These are phyloP conservation scores for Bombus impatiens DNA, from an alignment of 1,140 invertebrate genomes.

Conservation along the genomic window DNA sequence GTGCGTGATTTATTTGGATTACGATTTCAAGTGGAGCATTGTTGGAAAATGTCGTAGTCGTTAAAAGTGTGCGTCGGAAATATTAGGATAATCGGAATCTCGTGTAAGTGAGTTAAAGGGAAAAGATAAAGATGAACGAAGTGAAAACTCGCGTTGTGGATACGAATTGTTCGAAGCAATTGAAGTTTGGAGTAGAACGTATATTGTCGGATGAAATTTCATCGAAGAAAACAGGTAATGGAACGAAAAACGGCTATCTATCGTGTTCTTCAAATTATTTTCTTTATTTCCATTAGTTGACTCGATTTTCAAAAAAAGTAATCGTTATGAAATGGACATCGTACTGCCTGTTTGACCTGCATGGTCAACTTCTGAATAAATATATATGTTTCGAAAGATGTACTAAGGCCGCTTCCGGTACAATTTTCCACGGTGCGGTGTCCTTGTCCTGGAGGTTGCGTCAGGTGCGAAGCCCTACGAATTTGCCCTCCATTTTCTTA, in stretches of 20 bases:
- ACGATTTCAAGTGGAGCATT: background rate
- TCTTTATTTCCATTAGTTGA: background rate
- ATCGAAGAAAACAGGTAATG: conserved; percentile 66
- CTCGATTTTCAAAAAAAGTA: background rate
- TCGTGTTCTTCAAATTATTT: background rate
- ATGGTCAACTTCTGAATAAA: conserved; percentile 8
- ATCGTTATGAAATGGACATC: background rate
- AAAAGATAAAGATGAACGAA: conserved; percentile 43
- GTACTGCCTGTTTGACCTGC: no score
- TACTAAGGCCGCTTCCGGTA: conserved; percentile 54
- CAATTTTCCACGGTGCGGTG: conserved; percentile 58
- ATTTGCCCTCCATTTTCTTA: conserved; percentile 56
- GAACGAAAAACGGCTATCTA: background rate
- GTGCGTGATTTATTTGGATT: background rate
- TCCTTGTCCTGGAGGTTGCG: conserved; percentile 66
- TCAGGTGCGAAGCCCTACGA: conserved; percentile 61
- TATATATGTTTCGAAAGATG: conserved; percentile 39
- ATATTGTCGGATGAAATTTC: conserved; percentile 80
- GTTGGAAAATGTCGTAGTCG: background rate
- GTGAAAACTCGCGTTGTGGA: conserved; percentile 47
- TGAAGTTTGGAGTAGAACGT: conserved; percentile 83
- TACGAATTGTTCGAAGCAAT: conserved; percentile 65
- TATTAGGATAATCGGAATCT: background rate
- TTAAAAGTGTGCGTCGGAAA: background rate
- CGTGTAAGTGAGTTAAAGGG: background rate